A percentile compares a stretch with the other conserved stretches of the same genome.
Conservation (phyloP, 2,113 vertebrate genomes). For the Aix galericulata region DNA sequence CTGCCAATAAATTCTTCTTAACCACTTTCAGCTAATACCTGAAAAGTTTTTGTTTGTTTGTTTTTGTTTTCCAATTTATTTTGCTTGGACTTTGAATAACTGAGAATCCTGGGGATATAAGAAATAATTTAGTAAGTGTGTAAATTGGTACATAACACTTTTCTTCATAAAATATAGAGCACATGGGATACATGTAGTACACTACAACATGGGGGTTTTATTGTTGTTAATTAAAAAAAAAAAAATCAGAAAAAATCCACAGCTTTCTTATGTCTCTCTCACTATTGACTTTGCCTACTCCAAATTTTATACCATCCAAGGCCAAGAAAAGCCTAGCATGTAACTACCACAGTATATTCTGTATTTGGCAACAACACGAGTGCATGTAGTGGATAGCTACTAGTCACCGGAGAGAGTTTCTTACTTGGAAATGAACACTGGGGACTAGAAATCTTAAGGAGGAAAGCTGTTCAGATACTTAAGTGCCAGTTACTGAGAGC, state of each 20-base stretch:
- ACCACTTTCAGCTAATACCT: background rate
- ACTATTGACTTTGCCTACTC: background rate
- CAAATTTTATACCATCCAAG: background rate
- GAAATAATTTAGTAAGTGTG: background rate
- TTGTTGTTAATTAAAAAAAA: background rate
- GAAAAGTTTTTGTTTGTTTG: background rate
- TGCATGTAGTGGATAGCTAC: background rate
- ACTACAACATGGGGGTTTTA: background rate
- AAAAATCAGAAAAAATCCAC: too few relatives aligned
- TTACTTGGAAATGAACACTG: background rate
- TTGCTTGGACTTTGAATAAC: background rate
- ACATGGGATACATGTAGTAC: fast-evolving
- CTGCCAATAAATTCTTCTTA: background rate
- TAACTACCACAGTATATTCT: background rate
- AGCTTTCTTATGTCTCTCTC: background rate
- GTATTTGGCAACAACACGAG: background rate
- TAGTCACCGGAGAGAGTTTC: background rate
- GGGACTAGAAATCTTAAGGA: background rate
- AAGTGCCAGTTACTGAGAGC: background rate
- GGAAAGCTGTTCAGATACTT: background rate
- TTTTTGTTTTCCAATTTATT: background rate
- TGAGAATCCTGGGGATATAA: background rate
- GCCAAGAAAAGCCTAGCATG: background rate
- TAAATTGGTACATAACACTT: background rate
- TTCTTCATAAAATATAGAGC: background rate